Conservation (phyloP, 92 coral and sea anemone species). For the Porites rus region DNA sequence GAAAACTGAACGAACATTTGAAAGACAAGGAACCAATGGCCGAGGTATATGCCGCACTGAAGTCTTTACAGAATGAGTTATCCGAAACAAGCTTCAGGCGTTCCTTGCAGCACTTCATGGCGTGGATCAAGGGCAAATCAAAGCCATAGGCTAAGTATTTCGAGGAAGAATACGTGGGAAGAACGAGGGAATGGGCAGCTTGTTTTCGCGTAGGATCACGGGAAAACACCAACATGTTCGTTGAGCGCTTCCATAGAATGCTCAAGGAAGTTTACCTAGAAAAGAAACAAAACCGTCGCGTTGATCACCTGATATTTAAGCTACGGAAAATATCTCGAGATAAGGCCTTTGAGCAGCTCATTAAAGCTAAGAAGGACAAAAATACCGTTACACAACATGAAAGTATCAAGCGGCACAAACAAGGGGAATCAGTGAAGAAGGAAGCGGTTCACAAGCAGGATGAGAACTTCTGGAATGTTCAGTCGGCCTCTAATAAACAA, state of each 20-base stretch:
- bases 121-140: constrained; percentile 23
- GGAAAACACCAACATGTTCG: constrained; percentile 48
- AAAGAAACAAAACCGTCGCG: constrained; percentile 37
- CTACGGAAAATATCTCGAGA: constrained; percentile 45
- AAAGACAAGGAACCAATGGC: constrained; percentile 48
- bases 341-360: constrained; percentile 45
- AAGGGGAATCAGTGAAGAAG: constrained; percentile 19
- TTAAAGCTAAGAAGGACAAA: constrained; percentile 62
- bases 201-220: constrained; percentile 41
- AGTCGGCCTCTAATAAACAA: constrained; percentile 17
- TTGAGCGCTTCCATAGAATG: constrained; percentile 35
- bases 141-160: constrained; percentile 34
- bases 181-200: constrained; percentile 50
- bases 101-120: constrained; percentile 31
- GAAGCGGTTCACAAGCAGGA: constrained; percentile 16
- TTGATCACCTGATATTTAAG: constrained; percentile 52
- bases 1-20: constrained; percentile 33
- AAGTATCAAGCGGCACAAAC: constrained; percentile 44
- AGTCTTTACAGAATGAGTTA: constrained; percentile 27
- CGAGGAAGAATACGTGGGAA: constrained; percentile 20
- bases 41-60: constrained; percentile 55
- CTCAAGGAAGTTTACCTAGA: constrained; percentile 46
- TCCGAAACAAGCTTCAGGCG: constrained; percentile 41
- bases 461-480: constrained; percentile 34
- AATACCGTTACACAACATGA: constrained; percentile 29